phyloP scores from a whole-genome alignment of 2,113 vertebrate genomes.

The Pygoscelis adeliae region DNA sequence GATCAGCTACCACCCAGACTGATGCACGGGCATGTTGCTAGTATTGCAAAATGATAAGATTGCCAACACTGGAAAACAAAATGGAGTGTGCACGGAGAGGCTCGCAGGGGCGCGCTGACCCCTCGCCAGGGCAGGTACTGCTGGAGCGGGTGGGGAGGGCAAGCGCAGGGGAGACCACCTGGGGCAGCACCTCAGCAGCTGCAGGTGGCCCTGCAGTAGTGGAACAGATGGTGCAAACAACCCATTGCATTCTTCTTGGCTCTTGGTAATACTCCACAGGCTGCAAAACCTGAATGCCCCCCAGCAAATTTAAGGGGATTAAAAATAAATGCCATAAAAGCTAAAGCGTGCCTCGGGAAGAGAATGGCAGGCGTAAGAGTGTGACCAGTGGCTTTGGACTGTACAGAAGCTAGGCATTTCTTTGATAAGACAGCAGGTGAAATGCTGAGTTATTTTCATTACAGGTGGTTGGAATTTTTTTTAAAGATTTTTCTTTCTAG shows the following conservation, averaged over 20 bases:
- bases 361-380: neutral
- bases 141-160: neutral
- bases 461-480: neutral
- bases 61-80: neutral
- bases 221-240: neutral
- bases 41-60: neutral
- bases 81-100: fast-evolving
- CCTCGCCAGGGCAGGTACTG: neutral
- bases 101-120: neutral
- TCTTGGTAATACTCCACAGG: neutral
- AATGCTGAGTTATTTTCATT: neutral
- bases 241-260: fast-evolving
- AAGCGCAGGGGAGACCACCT: neutral
- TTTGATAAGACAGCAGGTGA: neutral
- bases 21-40: neutral
- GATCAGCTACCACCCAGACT: neutral
- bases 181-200: neutral
- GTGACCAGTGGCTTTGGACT: neutral
- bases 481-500: neutral
- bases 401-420: neutral
- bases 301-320: neutral
- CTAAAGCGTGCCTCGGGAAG: fast-evolving
- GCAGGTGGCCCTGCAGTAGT: neutral
- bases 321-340: neutral
- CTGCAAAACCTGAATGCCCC: neutral